A percentile compares a stretch with the other conserved stretches of the same genome.
Evolutionary conservation across 2,113 vertebrate species (phyloP).

Genomic region (Festucalex cinctus): DNA sequence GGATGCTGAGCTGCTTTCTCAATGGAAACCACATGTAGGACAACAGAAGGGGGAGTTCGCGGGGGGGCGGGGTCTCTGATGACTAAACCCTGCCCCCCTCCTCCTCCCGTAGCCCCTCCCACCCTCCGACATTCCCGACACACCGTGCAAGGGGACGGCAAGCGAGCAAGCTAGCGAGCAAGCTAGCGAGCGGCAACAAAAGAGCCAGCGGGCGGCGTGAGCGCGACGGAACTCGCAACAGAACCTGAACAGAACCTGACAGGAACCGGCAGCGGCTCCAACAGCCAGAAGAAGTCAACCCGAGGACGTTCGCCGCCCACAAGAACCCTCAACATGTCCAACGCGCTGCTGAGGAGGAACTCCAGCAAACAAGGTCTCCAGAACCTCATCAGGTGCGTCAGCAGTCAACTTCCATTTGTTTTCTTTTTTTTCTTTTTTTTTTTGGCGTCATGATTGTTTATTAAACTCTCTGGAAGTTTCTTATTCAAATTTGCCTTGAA

Average conservation of each 20-base stretch:
- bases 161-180: constrained; percentile 13
- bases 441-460: no score
- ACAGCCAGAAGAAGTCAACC: background rate
- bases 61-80: constrained; percentile 23
- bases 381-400: constrained; percentile 78
- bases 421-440: no score
- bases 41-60: constrained; percentile 30
- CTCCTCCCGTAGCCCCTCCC: constrained; percentile 50
- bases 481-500: no score
- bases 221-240: background rate
- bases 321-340: constrained; percentile 58
- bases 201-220: background rate
- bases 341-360: constrained; percentile 75
- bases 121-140: constrained; percentile 75
- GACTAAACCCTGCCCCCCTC: constrained; percentile 50
- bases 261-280: background rate
- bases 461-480: no score
- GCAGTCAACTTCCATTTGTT: no score
- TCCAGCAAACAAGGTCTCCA: constrained; percentile 83
- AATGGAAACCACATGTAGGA: constrained; percentile 77
- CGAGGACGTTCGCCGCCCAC: background rate
- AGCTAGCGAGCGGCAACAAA: constrained; percentile 7
- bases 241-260: background rate
- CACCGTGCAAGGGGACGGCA: constrained; percentile 57
- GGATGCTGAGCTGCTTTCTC: constrained; percentile 61